Conservation (phyloP, 2,888 invertebrate species). For the Campoplex nolae region DNA sequence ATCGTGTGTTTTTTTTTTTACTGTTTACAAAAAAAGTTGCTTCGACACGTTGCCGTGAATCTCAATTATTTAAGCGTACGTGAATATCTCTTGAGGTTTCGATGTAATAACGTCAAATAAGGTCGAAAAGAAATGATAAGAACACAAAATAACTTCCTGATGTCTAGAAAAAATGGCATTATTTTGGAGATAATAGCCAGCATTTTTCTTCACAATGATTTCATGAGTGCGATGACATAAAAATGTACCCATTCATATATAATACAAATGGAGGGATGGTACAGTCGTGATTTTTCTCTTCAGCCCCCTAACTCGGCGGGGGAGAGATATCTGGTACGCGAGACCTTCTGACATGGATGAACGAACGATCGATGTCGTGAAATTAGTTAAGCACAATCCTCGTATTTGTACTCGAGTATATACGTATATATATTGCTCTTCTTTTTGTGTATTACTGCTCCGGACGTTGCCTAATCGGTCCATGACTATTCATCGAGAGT, state of each 20-base stretch:
- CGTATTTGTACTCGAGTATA: conserved; percentile 23
- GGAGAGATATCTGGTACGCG: conserved; percentile 47
- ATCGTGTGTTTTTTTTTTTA: no score
- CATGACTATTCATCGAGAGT: conserved; percentile 80
- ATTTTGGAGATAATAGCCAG: not conserved
- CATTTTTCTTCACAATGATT: not conserved
- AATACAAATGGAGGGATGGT: conserved; percentile 6
- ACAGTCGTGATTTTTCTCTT: conserved; percentile 18
- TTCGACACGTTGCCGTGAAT: no score
- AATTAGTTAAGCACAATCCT: conserved; percentile 70
- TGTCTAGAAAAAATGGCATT: not conserved
- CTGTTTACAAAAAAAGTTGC: no score
- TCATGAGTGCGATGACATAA: not conserved
- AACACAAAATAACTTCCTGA: not conserved
- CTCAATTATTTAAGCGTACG: not conserved
- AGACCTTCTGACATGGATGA: conserved; percentile 51
- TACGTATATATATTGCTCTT: not conserved
- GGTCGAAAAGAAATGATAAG: not conserved
- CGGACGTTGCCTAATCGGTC: conserved; percentile 75
- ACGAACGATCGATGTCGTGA: conserved; percentile 67
- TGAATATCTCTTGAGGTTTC: no score
- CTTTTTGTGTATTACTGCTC: conserved; percentile 58
- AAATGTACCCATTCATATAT: not conserved
- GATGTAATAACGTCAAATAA: not conserved
- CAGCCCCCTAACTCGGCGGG: not conserved